These are phyloP conservation scores for Otus scops DNA, from an alignment of 2,797 vertebrate species.

Conservation along the genomic window DNA sequence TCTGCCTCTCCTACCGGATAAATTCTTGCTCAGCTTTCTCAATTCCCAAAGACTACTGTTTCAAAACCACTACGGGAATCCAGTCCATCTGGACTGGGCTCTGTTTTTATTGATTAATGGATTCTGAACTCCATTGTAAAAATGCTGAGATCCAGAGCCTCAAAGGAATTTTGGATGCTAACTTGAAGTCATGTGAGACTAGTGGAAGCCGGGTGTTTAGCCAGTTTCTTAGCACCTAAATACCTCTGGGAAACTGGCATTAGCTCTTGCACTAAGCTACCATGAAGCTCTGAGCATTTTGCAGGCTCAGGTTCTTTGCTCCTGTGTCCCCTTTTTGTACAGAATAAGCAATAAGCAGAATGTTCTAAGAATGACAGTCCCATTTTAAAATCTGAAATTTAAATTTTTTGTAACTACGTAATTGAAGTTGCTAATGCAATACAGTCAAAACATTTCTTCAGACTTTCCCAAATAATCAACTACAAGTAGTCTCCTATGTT, in stretches of 20 bases:
- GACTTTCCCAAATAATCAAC: not conserved
- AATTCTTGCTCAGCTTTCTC: slow-evolving; percentile 16
- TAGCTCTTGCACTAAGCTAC: not conserved
- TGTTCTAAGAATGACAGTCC: not conserved
- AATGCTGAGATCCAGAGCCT: not conserved
- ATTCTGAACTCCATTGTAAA: not conserved
- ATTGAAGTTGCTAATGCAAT: not conserved
- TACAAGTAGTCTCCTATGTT: not conserved
- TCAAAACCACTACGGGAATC: slow-evolving; percentile 47
- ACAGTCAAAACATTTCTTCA: not conserved
- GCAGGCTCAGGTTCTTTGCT: not conserved
- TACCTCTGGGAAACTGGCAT: not conserved
- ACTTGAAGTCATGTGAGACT: not conserved
- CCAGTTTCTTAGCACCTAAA: not conserved
- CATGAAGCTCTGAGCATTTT: not conserved
- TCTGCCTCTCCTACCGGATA: slow-evolving; percentile 26
- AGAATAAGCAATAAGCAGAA: not conserved
- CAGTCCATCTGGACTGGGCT: not conserved
- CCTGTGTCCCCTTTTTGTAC: not conserved
- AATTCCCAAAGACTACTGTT: slow-evolving; percentile 23
- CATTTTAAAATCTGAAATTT: not conserved
- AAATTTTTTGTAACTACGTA: not conserved
- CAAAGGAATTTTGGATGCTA: not conserved
- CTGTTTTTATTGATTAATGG: not conserved
- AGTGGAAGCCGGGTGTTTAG: not conserved